Percentiles rank a stretch among this genome's conserved stretches.
Evolutionary conservation across 2,888 invertebrate genomes (phyloP).

Genomic region (Rhorus exstirpatorius): DNA sequence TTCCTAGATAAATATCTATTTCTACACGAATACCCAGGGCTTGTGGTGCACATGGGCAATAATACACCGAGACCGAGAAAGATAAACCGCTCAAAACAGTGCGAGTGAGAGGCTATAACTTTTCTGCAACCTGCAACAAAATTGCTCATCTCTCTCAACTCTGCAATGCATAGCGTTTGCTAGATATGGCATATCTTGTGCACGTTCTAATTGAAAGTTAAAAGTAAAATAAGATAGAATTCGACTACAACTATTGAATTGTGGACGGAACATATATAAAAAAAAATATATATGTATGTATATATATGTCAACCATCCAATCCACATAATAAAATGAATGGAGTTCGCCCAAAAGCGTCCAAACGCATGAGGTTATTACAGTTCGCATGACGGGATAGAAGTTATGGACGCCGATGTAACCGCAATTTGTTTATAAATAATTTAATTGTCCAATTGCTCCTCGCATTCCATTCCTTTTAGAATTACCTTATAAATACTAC

Average conservation of each 20-base stretch:
- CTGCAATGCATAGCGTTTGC: constrained; percentile 2
- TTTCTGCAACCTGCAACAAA: constrained; percentile 51
- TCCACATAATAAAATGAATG: no score
- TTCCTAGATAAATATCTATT: constrained; percentile 23
- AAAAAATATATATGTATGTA: no score
- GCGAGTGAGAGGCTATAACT: constrained; percentile 51
- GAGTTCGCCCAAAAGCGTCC: no score
- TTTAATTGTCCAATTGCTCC: no score
- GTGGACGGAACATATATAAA: background rate
- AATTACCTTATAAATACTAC: no score
- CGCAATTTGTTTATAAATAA: no score
- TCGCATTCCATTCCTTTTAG: no score
- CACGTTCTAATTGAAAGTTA: background rate
- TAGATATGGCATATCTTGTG: no score
- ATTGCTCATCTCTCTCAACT: constrained; percentile 52
- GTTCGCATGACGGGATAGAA: no score
- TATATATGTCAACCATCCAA: no score
- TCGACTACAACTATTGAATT: background rate
- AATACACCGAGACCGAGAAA: constrained; percentile 42
- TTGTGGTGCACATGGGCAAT: constrained; percentile 32
- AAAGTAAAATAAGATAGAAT: background rate
- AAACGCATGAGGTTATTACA: no score
- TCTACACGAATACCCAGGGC: constrained; percentile 3
- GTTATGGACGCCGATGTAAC: no score
- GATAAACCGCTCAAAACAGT: constrained; percentile 45